Evolutionary conservation across 2,797 vertebrate species (phyloP).

Genomic region (Huso huso): DNA sequence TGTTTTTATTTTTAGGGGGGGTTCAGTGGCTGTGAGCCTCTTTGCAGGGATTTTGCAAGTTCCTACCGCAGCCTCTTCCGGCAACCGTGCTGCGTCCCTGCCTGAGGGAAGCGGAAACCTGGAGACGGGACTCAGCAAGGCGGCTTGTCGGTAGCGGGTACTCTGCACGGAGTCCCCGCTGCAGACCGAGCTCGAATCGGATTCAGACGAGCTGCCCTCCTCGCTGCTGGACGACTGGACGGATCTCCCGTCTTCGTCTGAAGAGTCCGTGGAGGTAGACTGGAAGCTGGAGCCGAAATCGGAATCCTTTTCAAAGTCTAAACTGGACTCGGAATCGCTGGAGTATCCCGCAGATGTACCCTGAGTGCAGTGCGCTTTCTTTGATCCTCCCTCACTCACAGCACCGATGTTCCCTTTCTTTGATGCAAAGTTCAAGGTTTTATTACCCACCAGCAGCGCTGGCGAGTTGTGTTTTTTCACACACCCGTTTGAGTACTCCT

Average conservation of each 20-base stretch:
- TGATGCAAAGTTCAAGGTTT: constrained; percentile 17
- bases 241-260: constrained; percentile 26
- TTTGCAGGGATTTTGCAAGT: neutral
- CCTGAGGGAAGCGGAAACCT: constrained; percentile 11
- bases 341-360: constrained; percentile 45
- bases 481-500: neutral
- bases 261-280: constrained; percentile 11
- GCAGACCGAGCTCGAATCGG: constrained; percentile 35
- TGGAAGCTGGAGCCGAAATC: constrained; percentile 16
- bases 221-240: constrained; percentile 39
- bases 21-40: neutral
- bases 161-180: constrained; percentile 53
- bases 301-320: constrained; percentile 20
- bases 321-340: constrained; percentile 44
- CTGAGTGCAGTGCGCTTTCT: constrained; percentile 30
- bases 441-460: neutral
- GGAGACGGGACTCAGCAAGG: constrained; percentile 29
- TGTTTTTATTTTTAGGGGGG: neutral
- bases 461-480: constrained; percentile 4
- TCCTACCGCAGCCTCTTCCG: neutral
- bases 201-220: constrained; percentile 41
- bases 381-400: constrained; percentile 1
- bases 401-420: constrained; percentile 16
- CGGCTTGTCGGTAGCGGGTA: constrained; percentile 42
- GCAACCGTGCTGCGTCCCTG: neutral